A percentile compares a stretch with the other conserved stretches of the same genome.
Conservation (phyloP, 2,113 vertebrate species). For the Petrocephalus zakoni region DNA sequence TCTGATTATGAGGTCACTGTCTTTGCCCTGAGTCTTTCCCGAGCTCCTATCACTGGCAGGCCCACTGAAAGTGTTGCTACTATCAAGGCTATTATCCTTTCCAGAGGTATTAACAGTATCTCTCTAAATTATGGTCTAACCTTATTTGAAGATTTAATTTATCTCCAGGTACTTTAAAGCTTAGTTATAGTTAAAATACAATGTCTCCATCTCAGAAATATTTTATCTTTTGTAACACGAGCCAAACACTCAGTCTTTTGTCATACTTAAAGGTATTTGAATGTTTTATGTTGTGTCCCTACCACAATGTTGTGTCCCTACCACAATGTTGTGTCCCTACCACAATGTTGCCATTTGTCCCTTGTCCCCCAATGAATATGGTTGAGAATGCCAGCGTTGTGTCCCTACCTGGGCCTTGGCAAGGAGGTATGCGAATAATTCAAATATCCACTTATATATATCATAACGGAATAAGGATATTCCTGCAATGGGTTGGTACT, state of each 20-base stretch:
- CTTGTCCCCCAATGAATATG: not conserved
- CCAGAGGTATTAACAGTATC: not conserved
- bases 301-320: too few species aligned
- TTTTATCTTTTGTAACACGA: not conserved
- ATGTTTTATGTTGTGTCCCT: too few species aligned
- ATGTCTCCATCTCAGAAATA: not conserved
- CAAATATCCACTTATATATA: not conserved
- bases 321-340: too few species aligned
- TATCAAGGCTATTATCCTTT: not conserved
- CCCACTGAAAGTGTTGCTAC: not conserved
- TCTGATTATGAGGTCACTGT: not conserved
- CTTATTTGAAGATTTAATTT: not conserved
- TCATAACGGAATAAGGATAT: not conserved
- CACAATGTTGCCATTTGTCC: not conserved
- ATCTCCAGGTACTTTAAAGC: not conserved
- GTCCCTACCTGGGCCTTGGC: not conserved
- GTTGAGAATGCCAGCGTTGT: not conserved
- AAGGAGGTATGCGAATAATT: not conserved
- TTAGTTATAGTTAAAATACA: not conserved
- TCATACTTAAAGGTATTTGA: not conserved
- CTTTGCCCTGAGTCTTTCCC: not conserved
- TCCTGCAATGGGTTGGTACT: not conserved
- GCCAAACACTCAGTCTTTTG: not conserved
- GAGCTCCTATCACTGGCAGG: not conserved
- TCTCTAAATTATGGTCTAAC: not conserved